These are phyloP conservation scores for Chelonia mydas DNA, from an alignment of 2,797 vertebrate species.

Conservation along the genomic window DNA sequence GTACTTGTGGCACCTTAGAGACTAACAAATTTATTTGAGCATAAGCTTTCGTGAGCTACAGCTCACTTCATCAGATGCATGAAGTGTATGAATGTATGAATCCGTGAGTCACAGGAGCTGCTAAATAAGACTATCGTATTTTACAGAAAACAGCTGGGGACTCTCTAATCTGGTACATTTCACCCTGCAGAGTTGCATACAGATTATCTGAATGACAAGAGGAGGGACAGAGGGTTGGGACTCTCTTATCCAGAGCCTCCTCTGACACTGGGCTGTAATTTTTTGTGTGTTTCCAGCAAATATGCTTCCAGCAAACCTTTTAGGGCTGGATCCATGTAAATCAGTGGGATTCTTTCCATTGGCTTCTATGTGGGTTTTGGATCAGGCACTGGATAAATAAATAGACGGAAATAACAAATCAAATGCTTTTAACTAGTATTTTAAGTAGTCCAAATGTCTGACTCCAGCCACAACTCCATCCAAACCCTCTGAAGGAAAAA, in stretches of 20 bases:
- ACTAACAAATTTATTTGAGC: too few relatives aligned
- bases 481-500: slow-evolving; percentile 55
- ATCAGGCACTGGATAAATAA: slow-evolving; percentile 28
- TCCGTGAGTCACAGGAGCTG: background rate
- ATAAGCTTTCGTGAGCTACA: too few relatives aligned
- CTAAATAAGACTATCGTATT: fast-evolving
- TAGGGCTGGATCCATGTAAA: slow-evolving; percentile 23
- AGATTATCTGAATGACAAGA: fast-evolving
- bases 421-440: background rate
- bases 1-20: too few relatives aligned
- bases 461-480: background rate
- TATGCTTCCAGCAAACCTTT: background rate
- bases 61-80: too few relatives aligned
- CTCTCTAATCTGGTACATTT: background rate
- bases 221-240: fast-evolving
- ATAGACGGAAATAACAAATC: slow-evolving; percentile 62
- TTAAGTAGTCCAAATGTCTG: slow-evolving; percentile 6
- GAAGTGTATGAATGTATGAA: background rate
- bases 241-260: background rate
- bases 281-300: background rate
- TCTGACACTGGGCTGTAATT: background rate
- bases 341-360: slow-evolving; percentile 34
- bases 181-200: background rate
- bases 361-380: slow-evolving; percentile 57
- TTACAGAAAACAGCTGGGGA: background rate